Percentiles rank a stretch among this genome's conserved stretches.
phyloP scores from a whole-genome alignment of 1,140 invertebrate species.

The Linepithema humile region DNA sequence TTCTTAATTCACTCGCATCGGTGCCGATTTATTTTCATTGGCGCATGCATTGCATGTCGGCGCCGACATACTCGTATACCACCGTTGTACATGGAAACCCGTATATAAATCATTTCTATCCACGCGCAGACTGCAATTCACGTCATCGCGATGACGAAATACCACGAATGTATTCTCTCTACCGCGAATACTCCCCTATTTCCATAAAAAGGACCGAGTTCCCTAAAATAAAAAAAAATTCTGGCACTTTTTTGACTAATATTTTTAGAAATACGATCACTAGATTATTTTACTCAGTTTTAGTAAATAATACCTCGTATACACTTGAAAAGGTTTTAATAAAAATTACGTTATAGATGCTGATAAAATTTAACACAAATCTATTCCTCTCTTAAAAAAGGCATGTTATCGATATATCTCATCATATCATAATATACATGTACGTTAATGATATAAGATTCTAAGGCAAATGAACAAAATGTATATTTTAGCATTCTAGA shows the following conservation, averaged over 20 bases:
- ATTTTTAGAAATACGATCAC: neutral
- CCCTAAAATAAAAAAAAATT: constrained; percentile 36
- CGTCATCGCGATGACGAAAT: constrained; percentile 71
- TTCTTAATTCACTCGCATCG: constrained; percentile 68
- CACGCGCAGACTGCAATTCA: constrained; percentile 66
- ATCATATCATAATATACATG: no score
- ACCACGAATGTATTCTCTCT: constrained; percentile 52
- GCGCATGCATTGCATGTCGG: constrained; percentile 53
- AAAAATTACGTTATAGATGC: neutral
- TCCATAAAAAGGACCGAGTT: constrained; percentile 23
- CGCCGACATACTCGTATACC: constrained; percentile 24
- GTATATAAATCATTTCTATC: constrained; percentile 70
- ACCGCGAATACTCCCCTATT: constrained; percentile 16
- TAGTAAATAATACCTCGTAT: no score
- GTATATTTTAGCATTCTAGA: no score
- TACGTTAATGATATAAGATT: no score
- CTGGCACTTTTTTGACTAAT: neutral
- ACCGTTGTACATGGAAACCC: constrained; percentile 45
- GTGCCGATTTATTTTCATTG: constrained; percentile 71
- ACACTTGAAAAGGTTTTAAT: neutral
- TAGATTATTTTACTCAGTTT: no score
- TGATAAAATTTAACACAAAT: neutral
- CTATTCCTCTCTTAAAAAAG: no score
- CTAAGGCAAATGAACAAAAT: no score
- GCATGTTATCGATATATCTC: neutral